Conservation (phyloP, 2,113 vertebrate species). For the Elanoides forficatus region DNA sequence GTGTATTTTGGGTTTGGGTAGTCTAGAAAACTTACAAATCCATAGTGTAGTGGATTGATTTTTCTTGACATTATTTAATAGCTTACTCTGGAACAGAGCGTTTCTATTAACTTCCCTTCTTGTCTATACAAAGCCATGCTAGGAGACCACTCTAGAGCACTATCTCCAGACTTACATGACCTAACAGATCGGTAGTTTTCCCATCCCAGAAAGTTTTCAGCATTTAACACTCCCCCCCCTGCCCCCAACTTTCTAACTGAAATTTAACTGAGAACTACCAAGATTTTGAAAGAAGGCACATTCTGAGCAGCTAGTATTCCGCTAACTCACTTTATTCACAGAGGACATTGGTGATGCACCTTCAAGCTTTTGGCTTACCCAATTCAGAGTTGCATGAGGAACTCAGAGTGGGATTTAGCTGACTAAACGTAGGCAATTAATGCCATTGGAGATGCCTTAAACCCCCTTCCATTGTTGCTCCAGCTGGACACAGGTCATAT, state of each 20-base stretch:
- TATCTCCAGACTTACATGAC: neutral
- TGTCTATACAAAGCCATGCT: neutral
- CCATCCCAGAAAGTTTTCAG: neutral
- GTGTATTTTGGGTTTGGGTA: neutral
- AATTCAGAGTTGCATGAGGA: neutral
- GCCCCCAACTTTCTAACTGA: neutral
- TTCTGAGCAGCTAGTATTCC: neutral
- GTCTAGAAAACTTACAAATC: neutral
- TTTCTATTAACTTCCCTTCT: neutral
- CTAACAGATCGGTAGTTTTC: fast-evolving
- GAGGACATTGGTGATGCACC: neutral
- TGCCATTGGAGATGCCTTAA: neutral
- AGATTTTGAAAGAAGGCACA: neutral
- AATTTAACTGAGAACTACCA: neutral
- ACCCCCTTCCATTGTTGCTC: neutral
- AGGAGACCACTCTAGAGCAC: neutral
- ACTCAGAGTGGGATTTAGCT: neutral
- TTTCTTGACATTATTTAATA: neutral
- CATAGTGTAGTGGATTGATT: neutral
- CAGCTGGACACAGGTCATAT: neutral
- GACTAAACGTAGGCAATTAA: neutral
- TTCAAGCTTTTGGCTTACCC: neutral
- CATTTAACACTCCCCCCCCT: no score
- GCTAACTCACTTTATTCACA: neutral
- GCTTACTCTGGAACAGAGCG: neutral